Base-by-base conservation (phyloP, 37 sponge, comb jelly and placozoan genomes). In the Amphimedon queenslandica region DNA sequence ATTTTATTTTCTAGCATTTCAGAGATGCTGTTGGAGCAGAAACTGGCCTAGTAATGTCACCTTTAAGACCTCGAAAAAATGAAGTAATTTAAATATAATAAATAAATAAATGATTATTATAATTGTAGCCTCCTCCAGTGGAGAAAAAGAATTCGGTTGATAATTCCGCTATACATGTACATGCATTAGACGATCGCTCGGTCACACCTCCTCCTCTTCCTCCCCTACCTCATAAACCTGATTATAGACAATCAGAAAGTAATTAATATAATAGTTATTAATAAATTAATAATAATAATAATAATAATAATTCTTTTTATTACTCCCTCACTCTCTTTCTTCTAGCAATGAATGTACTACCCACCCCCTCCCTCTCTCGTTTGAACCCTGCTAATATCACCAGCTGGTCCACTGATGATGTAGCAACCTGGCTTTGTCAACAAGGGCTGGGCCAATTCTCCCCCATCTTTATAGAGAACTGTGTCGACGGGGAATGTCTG, bases 401-500 rank as follows among this genome's bases (percentile, higher is more conserved):
- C 70, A 85, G 82, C 42, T 90, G 90, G 90, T 75, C 77, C 6
- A 75, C 73, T 16, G 75, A 80, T 34, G 86, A 90, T 37, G 86
- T 90, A 1, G 61, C 70, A 6, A 60, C 69, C 1, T 90, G 90
- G 90, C 70, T 90, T 37, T 39, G 39, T n/a, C 24, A 68, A 1
- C 64, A 73, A 39, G 74, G 68, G 25, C 75, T 90, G 3, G 90
- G 82, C n/a, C 42, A 74, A 33, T 84, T 85, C 47, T 38, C 70
- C 2, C 86, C 84, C 6, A 32, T 64, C 51, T 90, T 90, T 57
- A 23, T 27, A 39, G 51, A 80, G 30, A 80, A 90, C 55, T 42
- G 66, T 35, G 73, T 90, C 1, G 90, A 90, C 56, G 90, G 90
- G n/a, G 85, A 84, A 35, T 90, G 90, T 55, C 66, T 90, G 10